Conservation (phyloP, 1,140 invertebrate genomes). For the Monomorium pharaonis region DNA sequence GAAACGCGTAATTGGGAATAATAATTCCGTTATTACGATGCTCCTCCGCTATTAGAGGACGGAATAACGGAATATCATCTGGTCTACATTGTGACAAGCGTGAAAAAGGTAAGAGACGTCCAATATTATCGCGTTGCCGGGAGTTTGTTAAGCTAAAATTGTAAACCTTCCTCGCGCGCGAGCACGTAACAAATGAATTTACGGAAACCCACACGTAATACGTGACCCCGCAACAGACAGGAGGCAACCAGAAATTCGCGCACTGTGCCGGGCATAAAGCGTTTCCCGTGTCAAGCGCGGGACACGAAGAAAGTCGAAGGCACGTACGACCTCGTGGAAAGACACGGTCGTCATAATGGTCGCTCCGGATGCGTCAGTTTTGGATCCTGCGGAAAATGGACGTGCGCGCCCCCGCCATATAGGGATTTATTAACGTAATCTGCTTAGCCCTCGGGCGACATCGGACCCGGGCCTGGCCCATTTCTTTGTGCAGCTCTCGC, state of each 20-base stretch:
- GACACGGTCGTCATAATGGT: conserved; percentile 49
- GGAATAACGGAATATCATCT: background rate
- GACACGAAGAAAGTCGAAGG: conserved; percentile 58
- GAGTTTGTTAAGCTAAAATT: conserved; percentile 29
- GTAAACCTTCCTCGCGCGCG: conserved; percentile 13
- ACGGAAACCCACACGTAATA: conserved; percentile 23
- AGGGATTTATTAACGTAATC: conserved; percentile 77
- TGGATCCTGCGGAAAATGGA: conserved; percentile 66
- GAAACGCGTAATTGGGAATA: background rate
- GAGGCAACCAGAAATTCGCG: conserved; percentile 46
- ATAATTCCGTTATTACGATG: background rate
- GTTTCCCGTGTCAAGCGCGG: conserved; percentile 34
- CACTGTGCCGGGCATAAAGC: conserved; percentile 22
- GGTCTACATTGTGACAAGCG: background rate
- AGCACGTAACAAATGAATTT: conserved; percentile 30
- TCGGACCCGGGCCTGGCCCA: conserved; percentile 43
- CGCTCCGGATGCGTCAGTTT: conserved; percentile 61
- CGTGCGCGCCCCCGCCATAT: conserved; percentile 61
- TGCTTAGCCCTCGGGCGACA: conserved; percentile 67
- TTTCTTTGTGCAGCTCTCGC: conserved; percentile 55
- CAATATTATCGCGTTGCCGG: background rate
- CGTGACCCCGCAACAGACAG: conserved; percentile 11
- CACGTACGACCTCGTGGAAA: conserved; percentile 61
- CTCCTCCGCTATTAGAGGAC: background rate
- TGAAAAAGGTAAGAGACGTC: background rate